These are phyloP conservation scores for Hymenochirus boettgeri DNA, from an alignment of 2,113 vertebrate genomes.

Conservation along the genomic window DNA sequence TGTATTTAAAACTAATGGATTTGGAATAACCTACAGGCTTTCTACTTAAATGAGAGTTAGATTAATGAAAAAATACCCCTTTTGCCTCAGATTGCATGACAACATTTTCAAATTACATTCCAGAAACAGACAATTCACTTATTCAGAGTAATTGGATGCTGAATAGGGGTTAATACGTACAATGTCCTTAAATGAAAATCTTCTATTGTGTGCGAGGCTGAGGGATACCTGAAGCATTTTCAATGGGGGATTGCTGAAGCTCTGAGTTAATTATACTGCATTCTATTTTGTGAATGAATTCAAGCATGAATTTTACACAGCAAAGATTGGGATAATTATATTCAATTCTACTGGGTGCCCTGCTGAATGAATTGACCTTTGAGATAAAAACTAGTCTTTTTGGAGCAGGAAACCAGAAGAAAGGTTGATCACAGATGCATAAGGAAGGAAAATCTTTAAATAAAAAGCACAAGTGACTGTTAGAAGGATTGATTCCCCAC, in stretches of 20 bases:
- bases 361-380: slow-evolving; percentile 96
- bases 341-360: slow-evolving; percentile 92
- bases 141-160: slow-evolving; percentile 99
- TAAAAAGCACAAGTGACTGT: slow-evolving; percentile 31
- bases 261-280: slow-evolving; percentile 88
- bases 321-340: slow-evolving; percentile 98
- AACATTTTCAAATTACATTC: slow-evolving; percentile 96
- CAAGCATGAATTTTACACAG: slow-evolving; percentile 97
- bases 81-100: slow-evolving; percentile 85
- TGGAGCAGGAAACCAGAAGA: slow-evolving; percentile 89
- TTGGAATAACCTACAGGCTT: slow-evolving; percentile 84
- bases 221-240: slow-evolving; percentile 96
- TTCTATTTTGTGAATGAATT: slow-evolving; percentile 94
- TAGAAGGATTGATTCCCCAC: slow-evolving; percentile 29
- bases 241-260: slow-evolving; percentile 86
- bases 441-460: slow-evolving; percentile 56
- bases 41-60: slow-evolving; percentile 84
- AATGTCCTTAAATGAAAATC: slow-evolving; percentile 99
- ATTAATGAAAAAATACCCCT: slow-evolving; percentile 84
- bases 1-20: slow-evolving; percentile 94
- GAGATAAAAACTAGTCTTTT: slow-evolving; percentile 88
- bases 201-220: slow-evolving; percentile 95
- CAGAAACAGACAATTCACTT: slow-evolving; percentile 96
- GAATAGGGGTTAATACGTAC: slow-evolving; percentile 98
- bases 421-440: slow-evolving; percentile 80